Conservation (phyloP, 1,140 invertebrate species). For the Listronotus bonariensis region DNA sequence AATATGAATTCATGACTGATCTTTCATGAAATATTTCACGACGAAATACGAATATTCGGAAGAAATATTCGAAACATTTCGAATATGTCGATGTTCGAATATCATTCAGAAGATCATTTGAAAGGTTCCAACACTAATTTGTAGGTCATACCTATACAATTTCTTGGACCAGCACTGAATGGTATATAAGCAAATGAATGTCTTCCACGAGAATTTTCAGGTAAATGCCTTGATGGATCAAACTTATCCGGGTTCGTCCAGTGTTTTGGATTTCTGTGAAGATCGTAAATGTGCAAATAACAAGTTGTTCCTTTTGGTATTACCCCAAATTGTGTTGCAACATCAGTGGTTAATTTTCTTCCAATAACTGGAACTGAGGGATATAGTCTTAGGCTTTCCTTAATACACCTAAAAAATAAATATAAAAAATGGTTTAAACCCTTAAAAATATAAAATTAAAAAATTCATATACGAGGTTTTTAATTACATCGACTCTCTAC, state of each 20-base stretch:
- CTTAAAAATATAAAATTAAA: too few species aligned
- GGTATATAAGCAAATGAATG: constrained; percentile 65
- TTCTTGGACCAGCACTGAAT: constrained; percentile 68
- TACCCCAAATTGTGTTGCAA: constrained; percentile 47
- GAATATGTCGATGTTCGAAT: too few species aligned
- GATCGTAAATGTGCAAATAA: constrained; percentile 34
- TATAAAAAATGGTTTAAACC: background rate
- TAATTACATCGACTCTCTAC: too few species aligned
- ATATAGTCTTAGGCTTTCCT: constrained; percentile 66
- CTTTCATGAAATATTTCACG: too few species aligned
- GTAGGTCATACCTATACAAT: constrained; percentile 63
- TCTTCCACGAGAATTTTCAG: constrained; percentile 58
- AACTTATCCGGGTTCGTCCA: constrained; percentile 70
- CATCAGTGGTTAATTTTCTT: constrained; percentile 59
- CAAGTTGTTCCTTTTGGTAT: constrained; percentile 31
- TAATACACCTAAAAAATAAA: constrained; percentile 57
- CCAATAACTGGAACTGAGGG: constrained; percentile 71
- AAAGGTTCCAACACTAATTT: too few species aligned
- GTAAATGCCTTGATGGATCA: constrained; percentile 71
- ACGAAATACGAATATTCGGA: too few species aligned
- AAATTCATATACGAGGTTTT: too few species aligned
- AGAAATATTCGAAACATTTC: too few species aligned
- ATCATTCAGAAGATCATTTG: too few species aligned
- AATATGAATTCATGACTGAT: too few species aligned
- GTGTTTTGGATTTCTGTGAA: constrained; percentile 44